Conservation (phyloP, 2,113 vertebrate genomes). For the Poecilia latipinna region DNA sequence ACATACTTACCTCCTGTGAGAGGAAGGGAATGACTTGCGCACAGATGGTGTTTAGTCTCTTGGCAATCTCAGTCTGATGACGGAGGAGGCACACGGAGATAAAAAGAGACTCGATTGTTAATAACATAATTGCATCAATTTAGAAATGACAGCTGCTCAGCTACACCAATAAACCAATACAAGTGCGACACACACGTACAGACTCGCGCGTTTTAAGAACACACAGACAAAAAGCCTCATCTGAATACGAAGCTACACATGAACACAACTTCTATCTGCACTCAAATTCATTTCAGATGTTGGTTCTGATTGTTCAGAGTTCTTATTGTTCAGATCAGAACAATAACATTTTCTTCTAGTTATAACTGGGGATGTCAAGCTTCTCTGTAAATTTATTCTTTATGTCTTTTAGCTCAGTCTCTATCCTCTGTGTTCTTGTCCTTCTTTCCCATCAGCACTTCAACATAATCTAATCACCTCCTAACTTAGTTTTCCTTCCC, state of each 20-base stretch:
- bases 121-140: conserved; percentile 72
- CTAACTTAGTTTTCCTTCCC: conserved; percentile 73
- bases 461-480: conserved; percentile 75
- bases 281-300: conserved; percentile 15
- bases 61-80: conserved; percentile 94
- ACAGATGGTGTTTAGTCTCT: conserved; percentile 98
- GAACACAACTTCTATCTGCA: conserved; percentile 9
- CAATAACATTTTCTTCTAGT: conserved; percentile 35
- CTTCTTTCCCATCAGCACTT: conserved; percentile 78
- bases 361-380: conserved; percentile 46
- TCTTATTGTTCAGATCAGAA: conserved; percentile 11
- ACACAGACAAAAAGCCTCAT: neutral
- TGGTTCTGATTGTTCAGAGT: too few relatives aligned
- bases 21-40: conserved; percentile 99
- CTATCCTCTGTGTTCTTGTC: conserved; percentile 52
- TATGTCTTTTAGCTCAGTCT: conserved; percentile 36
- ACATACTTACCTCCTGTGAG: conserved; percentile 93
- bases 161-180: conserved; percentile 59
- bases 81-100: conserved; percentile 62
- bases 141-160: conserved; percentile 68
- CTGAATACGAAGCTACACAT: conserved; percentile 11
- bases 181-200: conserved; percentile 1
- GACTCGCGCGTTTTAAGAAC: neutral
- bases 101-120: conserved; percentile 57
- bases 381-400: conserved; percentile 35